phyloP scores from a whole-genome alignment of 1,140 invertebrate genomes.

The Bradysia coprophila region DNA sequence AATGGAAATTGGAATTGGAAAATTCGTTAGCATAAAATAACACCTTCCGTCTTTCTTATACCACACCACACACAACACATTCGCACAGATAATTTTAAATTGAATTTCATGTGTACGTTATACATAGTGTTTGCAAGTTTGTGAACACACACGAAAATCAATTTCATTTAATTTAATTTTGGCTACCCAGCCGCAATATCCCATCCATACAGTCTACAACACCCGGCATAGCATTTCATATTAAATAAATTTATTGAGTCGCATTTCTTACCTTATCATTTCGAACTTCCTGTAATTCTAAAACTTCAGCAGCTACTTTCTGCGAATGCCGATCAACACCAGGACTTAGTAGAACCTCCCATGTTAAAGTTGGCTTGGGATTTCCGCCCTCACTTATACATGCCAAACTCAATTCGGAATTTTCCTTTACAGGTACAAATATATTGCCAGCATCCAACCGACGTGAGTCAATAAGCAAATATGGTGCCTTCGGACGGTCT shows the following conservation, averaged over 20 bases:
- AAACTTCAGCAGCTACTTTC: conserved; percentile 22
- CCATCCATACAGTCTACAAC: too few species aligned
- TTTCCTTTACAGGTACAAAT: conserved; percentile 65
- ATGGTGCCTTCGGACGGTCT: conserved; percentile 60
- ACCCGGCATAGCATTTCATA: too few species aligned
- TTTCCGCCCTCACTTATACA: conserved; percentile 71
- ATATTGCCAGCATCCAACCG: conserved; percentile 64
- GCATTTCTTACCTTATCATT: conserved; percentile 14
- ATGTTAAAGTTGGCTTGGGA: conserved; percentile 49
- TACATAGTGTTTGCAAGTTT: too few species aligned
- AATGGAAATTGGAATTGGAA: conserved; percentile 12
- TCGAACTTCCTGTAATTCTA: conserved; percentile 22
- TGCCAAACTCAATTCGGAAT: conserved; percentile 53
- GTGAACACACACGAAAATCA: too few species aligned
- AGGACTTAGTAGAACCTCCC: conserved; percentile 44
- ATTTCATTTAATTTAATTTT: too few species aligned
- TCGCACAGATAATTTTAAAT: too few species aligned
- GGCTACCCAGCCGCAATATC: too few species aligned
- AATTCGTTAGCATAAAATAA: neutral
- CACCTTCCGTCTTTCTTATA: too few species aligned
- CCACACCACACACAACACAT: too few species aligned
- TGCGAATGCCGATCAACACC: conserved; percentile 29
- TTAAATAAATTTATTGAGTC: too few species aligned
- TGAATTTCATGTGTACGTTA: too few species aligned
- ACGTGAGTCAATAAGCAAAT: conserved; percentile 58